A percentile compares a stretch with the other conserved stretches of the same genome.
These are phyloP conservation scores for Meriones unguiculatus DNA, from an alignment of 2,113 vertebrate species.

Conservation along the genomic window DNA sequence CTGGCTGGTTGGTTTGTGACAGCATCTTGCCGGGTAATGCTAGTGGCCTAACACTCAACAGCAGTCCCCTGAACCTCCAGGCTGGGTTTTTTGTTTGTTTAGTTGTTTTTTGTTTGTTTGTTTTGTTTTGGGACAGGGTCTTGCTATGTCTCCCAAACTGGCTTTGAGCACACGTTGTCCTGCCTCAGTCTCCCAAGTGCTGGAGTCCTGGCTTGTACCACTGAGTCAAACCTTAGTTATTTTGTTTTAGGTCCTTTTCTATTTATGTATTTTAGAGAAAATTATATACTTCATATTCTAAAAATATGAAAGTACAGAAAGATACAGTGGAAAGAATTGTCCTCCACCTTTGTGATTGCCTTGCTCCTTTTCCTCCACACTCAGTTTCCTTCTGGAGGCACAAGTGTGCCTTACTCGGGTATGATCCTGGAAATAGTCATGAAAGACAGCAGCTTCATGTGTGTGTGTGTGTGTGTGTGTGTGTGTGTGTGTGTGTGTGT, in stretches of 20 bases:
- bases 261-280: slow-evolving; percentile 12
- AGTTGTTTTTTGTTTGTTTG: not conserved
- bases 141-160: not conserved
- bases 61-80: not conserved
- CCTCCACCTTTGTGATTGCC: not conserved
- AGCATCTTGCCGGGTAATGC: too few relatives aligned
- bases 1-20: too few relatives aligned
- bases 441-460: too few relatives aligned
- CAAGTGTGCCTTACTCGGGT: not conserved
- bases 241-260: not conserved
- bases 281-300: not conserved
- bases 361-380: not conserved
- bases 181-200: not conserved
- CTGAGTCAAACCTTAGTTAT: too few relatives aligned
- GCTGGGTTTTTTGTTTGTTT: not conserved
- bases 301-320: not conserved
- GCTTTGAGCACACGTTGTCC: not conserved
- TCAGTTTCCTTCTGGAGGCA: not conserved
- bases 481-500: too few relatives aligned
- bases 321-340: not conserved
- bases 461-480: too few relatives aligned
- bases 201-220: not conserved
- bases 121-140: not conserved
- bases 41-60: too few relatives aligned
- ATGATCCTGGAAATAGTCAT: not conserved